Percentiles rank a stretch among this genome's conserved stretches.
These are phyloP conservation scores for Polymixis flavicincta DNA, from an alignment of 2,888 invertebrate genomes.

Conservation along the genomic window DNA sequence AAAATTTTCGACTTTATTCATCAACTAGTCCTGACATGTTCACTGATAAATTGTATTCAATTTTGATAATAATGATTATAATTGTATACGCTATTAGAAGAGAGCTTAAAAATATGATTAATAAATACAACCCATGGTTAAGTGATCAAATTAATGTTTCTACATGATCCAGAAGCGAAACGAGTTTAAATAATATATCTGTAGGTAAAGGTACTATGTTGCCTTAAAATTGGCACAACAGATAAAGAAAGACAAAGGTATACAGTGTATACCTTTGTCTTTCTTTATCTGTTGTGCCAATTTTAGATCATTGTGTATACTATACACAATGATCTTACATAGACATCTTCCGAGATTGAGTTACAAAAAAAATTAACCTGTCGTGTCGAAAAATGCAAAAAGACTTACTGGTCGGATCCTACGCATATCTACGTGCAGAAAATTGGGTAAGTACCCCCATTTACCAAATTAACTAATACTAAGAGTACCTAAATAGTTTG, in stretches of 20 bases:
- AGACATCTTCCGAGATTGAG: neutral
- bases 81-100: slow-evolving; percentile 21
- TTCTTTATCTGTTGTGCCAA: too few species aligned
- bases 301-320: too few species aligned
- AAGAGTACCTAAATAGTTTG: slow-evolving; percentile 2
- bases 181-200: too few species aligned
- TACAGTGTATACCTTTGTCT: too few species aligned
- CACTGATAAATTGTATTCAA: slow-evolving; percentile 23
- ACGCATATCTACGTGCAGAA: neutral
- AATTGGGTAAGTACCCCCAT: neutral
- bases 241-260: neutral
- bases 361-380: neutral
- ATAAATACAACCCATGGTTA: neutral
- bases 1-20: slow-evolving; percentile 61
- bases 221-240: neutral
- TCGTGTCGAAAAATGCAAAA: slow-evolving; percentile 21
- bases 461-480: slow-evolving; percentile 23
- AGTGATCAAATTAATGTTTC: neutral
- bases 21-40: slow-evolving; percentile 68
- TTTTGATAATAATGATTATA: slow-evolving; percentile 25
- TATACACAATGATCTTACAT: neutral
- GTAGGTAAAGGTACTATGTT: too few species aligned
- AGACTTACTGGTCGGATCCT: neutral
- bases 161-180: neutral
- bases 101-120: slow-evolving; percentile 40